Conservation (phyloP, 2,113 vertebrate genomes). For the Scophthalmus maximus region DNA sequence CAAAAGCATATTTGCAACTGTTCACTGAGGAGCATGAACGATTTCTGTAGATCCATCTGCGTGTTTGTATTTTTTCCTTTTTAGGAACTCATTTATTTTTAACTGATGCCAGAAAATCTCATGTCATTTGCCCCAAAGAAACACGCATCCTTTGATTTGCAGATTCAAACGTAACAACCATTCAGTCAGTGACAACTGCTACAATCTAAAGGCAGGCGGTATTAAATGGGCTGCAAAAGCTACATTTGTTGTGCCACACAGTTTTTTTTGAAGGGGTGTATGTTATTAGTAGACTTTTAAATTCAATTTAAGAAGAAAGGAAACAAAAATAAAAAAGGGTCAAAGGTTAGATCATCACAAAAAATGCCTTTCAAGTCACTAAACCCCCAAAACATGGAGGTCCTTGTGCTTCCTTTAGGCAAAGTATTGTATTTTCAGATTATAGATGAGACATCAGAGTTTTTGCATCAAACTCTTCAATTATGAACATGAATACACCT, state of each 20-base stretch:
- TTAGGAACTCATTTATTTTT: slow-evolving; percentile 16
- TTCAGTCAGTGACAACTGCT: slow-evolving; percentile 75
- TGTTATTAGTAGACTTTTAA: slow-evolving; percentile 35
- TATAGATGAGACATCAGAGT: background rate
- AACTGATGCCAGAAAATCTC: slow-evolving; percentile 30
- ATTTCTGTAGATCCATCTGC: slow-evolving; percentile 31
- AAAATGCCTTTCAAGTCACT: slow-evolving; percentile 7
- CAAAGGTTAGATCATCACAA: background rate
- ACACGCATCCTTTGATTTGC: slow-evolving; percentile 54
- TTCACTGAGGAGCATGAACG: slow-evolving; percentile 34
- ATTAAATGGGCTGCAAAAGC: slow-evolving; percentile 64
- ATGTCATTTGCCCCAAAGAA: slow-evolving; percentile 35
- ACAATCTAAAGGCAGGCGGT: slow-evolving; percentile 68
- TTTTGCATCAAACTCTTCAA: too few species aligned
- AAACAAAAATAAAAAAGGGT: background rate
- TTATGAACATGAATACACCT: too few species aligned
- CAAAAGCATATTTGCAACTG: slow-evolving; percentile 39
- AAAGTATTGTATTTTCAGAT: background rate
- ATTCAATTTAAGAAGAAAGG: slow-evolving; percentile 7
- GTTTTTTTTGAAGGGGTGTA: slow-evolving; percentile 33
- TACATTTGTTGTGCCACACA: slow-evolving; percentile 49
- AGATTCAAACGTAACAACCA: slow-evolving; percentile 71
- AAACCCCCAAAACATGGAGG: background rate
- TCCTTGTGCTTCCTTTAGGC: background rate
- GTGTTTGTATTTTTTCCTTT: slow-evolving; percentile 11